Percentiles rank a stretch among this genome's conserved stretches.
Conservation (phyloP, 2,888 invertebrate species). For the Tinea pellionella region DNA sequence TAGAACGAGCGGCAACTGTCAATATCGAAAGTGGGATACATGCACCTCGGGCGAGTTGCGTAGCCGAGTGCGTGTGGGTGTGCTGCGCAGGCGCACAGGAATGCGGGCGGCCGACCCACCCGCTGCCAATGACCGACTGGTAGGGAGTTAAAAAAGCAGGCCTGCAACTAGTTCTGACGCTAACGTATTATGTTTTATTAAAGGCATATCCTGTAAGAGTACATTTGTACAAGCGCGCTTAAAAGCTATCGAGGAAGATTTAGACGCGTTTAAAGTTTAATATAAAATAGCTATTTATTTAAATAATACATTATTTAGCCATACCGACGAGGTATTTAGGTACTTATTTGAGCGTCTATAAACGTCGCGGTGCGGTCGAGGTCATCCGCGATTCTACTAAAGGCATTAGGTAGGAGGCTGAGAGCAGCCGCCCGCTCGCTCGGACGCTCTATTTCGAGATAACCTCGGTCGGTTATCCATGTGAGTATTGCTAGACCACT, state of each 20-base stretch:
- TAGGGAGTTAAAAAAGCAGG: conserved; percentile 35
- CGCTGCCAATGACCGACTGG: conserved; percentile 65
- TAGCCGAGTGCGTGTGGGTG: conserved; percentile 8
- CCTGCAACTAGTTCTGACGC: conserved; percentile 39
- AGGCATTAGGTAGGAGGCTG: conserved; percentile 7
- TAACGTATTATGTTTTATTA: conserved; percentile 28
- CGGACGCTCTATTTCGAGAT: conserved; percentile 3
- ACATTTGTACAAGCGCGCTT: neutral
- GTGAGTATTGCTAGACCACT: neutral
- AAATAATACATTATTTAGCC: no score
- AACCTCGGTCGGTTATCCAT: conserved; percentile 1
- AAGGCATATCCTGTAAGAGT: neutral
- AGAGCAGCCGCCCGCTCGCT: neutral
- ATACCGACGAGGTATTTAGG: neutral
- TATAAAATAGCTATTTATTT: no score
- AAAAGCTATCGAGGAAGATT: neutral
- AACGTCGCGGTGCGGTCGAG: conserved; percentile 3
- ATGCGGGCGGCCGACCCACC: conserved; percentile 62
- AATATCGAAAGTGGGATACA: neutral
- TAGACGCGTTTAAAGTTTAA: no score
- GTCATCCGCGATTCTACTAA: neutral
- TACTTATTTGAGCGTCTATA: neutral
- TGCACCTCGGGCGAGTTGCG: neutral
- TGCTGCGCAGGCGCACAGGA: conserved; percentile 56
- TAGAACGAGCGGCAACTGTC: conserved; percentile 17